Evolutionary conservation across 2,113 vertebrate species (phyloP), one percentile per base, ranked within the genome.

Genomic region (Ammospiza nelsoni): DNA sequence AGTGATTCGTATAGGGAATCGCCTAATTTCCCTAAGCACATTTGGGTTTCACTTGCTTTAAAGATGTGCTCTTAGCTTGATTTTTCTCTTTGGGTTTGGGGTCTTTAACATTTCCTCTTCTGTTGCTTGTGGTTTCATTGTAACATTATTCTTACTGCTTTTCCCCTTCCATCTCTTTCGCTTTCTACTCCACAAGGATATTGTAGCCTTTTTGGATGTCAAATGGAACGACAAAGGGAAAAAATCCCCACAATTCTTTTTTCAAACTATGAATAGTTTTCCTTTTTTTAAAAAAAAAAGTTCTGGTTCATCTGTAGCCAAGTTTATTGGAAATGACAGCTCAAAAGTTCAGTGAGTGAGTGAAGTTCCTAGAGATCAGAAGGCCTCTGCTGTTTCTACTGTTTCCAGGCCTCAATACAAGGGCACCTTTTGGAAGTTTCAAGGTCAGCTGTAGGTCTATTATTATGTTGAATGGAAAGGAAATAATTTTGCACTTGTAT

Each of bases 221-320:
- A 97, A 92, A 95, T 96, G 95, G 96, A 95, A 97, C 16, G 91
- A 97, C 93, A 97, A 97, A 97, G 90, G 82, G 48, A 96, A 97
- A 95, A 97, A 97, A 95, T 92, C 90, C 95, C 91, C 52, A n/a
- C 91, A 86, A 96, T 97, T 91, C 94, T 97, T 97, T 97, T 96
- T 97, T 96, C 82, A 95, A 94, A 93, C 91, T 96, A 96, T 97
- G 96, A 97, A 97, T 97, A 97, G 96, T 96, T 93, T 92, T 90
- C 58, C 74, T 94, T 94, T 67, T 49, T 25, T 18, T 7, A 2
- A 11, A 87, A 90, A 91, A 89, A 83, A 90, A 90, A 83, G 95
- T 97, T 97, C 95, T 97, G 96, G 96, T 97, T 97, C 97, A 97
- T 97, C 97, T 96, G 95, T 94, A 95, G 96, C 92, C 95, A 97